phyloP scores from a whole-genome alignment of 1,140 invertebrate species.

The Drosophila insularis region DNA sequence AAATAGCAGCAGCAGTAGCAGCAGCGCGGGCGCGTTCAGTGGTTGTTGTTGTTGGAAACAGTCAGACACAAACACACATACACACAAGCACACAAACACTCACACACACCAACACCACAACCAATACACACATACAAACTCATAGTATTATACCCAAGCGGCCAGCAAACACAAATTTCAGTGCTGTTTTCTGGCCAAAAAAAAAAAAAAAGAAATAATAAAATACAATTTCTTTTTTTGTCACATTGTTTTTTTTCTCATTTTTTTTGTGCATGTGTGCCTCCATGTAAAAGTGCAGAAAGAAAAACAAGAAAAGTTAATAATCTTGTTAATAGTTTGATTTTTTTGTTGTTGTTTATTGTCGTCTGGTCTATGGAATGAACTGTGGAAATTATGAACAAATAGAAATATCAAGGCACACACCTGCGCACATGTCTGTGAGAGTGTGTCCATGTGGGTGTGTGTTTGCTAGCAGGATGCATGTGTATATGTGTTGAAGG shows the following conservation, averaged over 20 bases:
- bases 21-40: constrained; percentile 65
- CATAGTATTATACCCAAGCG: constrained; percentile 24
- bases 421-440: constrained; percentile 73
- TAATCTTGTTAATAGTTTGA: background rate
- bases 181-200: constrained; percentile 48
- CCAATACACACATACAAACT: constrained; percentile 14
- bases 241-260: constrained; percentile 25
- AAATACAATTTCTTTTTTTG: constrained; percentile 36
- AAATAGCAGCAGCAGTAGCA: constrained; percentile 56
- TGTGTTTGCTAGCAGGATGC: constrained; percentile 22
- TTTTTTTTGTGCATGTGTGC: constrained; percentile 22
- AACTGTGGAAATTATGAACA: constrained; percentile 21
- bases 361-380: background rate
- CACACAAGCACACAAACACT: constrained; percentile 19
- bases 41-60: constrained; percentile 68
- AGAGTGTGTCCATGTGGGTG: constrained; percentile 32
- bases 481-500: constrained; percentile 71
- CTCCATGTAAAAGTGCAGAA: constrained; percentile 11
- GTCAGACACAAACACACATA: constrained; percentile 48
- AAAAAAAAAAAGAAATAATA: constrained; percentile 20
- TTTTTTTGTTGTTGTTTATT: background rate
- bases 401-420: constrained; percentile 64
- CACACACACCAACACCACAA: constrained; percentile 9
- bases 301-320: background rate
- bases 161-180: constrained; percentile 73